Conservation (phyloP, 2,113 vertebrate genomes). For the Miniopterus natalensis region DNA sequence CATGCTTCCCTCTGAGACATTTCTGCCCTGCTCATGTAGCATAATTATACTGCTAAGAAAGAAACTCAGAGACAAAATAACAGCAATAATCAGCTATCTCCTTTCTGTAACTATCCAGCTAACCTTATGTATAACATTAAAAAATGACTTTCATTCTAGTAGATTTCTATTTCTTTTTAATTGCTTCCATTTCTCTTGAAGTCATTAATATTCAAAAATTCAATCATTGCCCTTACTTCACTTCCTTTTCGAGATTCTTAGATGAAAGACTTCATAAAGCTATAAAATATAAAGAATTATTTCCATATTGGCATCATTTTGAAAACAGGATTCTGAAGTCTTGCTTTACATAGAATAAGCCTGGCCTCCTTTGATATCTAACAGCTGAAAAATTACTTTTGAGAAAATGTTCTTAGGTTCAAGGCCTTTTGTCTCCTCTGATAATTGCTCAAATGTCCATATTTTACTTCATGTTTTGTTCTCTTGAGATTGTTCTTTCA, state of each 20-base stretch:
- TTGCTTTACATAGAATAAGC: constrained; percentile 63
- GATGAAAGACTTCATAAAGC: constrained; percentile 72
- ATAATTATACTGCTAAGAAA: background rate
- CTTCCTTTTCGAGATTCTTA: constrained; percentile 72
- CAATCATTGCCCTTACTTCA: constrained; percentile 65
- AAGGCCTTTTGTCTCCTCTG: constrained; percentile 73
- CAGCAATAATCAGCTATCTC: constrained; percentile 26
- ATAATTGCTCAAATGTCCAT: constrained; percentile 73
- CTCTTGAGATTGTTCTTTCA: constrained; percentile 64
- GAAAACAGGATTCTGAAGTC: constrained; percentile 56
- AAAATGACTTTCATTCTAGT: constrained; percentile 55
- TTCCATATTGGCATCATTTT: constrained; percentile 72
- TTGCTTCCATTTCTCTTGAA: constrained; percentile 75
- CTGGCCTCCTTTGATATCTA: constrained; percentile 78
- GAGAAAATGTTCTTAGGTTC: constrained; percentile 72
- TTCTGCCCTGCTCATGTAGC: background rate
- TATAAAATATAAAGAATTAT: constrained; percentile 75
- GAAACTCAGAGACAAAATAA: constrained; percentile 58
- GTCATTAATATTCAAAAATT: constrained; percentile 79
- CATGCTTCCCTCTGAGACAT: background rate
- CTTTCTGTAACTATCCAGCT: background rate
- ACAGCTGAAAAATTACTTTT: constrained; percentile 76
- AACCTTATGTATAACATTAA: constrained; percentile 55
- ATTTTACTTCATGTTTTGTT: constrained; percentile 71
- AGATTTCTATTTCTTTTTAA: constrained; percentile 77